Base-by-base conservation (phyloP, 2,797 vertebrate genomes). In the Anas acuta region DNA sequence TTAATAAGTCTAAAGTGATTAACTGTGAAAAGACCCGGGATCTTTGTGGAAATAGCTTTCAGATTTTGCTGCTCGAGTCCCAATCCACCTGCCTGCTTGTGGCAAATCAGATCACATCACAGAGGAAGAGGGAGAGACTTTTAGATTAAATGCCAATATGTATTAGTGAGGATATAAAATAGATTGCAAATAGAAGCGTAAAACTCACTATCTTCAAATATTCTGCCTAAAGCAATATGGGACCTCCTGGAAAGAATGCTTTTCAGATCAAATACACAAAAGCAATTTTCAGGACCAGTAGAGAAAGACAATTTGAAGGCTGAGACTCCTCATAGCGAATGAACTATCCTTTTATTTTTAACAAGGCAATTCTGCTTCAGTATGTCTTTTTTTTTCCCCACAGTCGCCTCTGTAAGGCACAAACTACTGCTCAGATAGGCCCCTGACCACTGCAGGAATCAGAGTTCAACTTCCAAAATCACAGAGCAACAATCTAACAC, bases 221-320 rank as follows among this genome's bases (percentile, higher is more conserved):
- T 43, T 45, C 56, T 88, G 60, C 66, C 47, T 19, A 35, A 76
- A 80, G 69, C 30, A 33, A 80, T 23, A 33, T 8, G 10, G 43
- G 35, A 49, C 33, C 33, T 80, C 72, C 53, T 56, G 43, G 47
- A 83, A 77, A 79, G 73, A 85, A 19, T 1, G 2, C 4, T 83
- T 76, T 72, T 71, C 60, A 53, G 69, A 58, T 61, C 45, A 77
- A 73, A 64, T n/a, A 71, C 58, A 66, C 37, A 77, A 45, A 94
- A 74, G 53, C 61, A 88, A 86, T 95, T 95, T 95, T 88, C 82
- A 88, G 88, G 73, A 83, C 21, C 83, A 77, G 61, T 18, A 91
- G 72, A 73, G 70, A 95, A 92, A 91, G 74, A 53, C 72, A 60
- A 43, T 32, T 47, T 22, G 65, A 74, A 90, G 70, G 49, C 13